phyloP scores from a whole-genome alignment of 2,113 vertebrate genomes.

The Andinoacara biseriatus region DNA sequence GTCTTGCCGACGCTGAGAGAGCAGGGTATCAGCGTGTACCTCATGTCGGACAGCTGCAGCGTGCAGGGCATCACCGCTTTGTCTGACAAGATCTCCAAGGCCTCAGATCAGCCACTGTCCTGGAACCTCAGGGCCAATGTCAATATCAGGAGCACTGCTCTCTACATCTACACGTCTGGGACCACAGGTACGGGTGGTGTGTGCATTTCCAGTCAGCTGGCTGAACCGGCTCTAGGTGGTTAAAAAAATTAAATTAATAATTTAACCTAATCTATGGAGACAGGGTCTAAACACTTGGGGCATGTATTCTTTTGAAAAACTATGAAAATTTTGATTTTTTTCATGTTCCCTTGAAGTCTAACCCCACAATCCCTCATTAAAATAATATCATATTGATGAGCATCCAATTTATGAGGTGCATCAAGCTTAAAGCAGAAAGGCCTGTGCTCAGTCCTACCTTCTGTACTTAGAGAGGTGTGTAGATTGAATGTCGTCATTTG shows the following conservation, averaged over 20 bases:
- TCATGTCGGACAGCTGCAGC: slow-evolving; percentile 74
- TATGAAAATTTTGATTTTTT: no score
- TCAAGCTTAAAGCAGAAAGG: not conserved
- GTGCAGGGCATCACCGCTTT: slow-evolving; percentile 75
- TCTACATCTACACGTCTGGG: slow-evolving; percentile 87
- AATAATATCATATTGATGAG: not conserved
- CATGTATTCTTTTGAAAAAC: no score
- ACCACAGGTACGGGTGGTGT: slow-evolving; percentile 59
- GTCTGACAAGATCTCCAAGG: slow-evolving; percentile 65
- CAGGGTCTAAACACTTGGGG: no score
- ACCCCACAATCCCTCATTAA: no score
- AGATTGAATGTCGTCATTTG: not conserved
- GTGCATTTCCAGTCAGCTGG: no score
- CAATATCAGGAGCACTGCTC: slow-evolving; percentile 66
- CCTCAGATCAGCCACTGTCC: slow-evolving; percentile 75
- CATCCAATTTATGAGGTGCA: not conserved
- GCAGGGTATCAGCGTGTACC: slow-evolving; percentile 77
- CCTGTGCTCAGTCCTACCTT: not conserved
- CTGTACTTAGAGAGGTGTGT: not conserved
- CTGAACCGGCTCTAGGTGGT: no score
- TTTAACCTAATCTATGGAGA: no score
- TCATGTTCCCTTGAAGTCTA: no score
- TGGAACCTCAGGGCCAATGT: slow-evolving; percentile 66
- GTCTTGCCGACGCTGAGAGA: slow-evolving; percentile 77
- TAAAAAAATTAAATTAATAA: no score